phyloP scores from a whole-genome alignment of 1,140 invertebrate genomes.

The Antheraea mylitta region DNA sequence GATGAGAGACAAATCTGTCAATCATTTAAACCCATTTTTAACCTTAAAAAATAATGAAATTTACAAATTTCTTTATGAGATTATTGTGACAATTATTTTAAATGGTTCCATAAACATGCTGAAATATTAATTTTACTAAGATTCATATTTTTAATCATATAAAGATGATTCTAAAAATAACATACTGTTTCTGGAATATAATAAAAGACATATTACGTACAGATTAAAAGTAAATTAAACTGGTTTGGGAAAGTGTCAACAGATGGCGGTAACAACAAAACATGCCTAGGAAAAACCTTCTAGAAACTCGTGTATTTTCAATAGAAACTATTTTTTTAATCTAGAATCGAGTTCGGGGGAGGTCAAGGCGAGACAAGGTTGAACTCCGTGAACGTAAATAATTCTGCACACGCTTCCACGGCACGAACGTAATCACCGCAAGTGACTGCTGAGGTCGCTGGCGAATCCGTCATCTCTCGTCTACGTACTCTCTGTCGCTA shows the following conservation, averaged over 20 bases:
- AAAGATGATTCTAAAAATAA: too few relatives aligned
- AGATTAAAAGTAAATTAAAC: too few relatives aligned
- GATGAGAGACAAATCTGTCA: too few relatives aligned
- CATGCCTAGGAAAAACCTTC: constrained; percentile 21
- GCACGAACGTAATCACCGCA: neutral
- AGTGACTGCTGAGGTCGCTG: neutral
- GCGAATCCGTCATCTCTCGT: neutral
- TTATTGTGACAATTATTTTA: too few relatives aligned
- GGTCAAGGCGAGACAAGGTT: constrained; percentile 54
- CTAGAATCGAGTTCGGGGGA: constrained; percentile 33
- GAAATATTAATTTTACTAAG: too few relatives aligned
- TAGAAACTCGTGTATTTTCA: constrained; percentile 35
- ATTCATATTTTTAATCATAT: too few relatives aligned
- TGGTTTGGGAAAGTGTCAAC: neutral
- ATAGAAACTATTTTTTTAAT: constrained; percentile 22
- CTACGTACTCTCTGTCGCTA: neutral
- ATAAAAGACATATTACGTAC: too few relatives aligned
- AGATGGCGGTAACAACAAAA: constrained; percentile 33
- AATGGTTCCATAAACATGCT: too few relatives aligned
- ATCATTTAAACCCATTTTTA: too few relatives aligned
- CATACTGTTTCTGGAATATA: too few relatives aligned
- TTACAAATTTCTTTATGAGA: too few relatives aligned
- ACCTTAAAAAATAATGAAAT: too few relatives aligned
- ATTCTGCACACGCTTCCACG: neutral
- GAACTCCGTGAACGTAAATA: constrained; percentile 13